A percentile compares a stretch with the other conserved stretches of the same genome.
Evolutionary conservation across 2,888 invertebrate genomes (phyloP).

Genomic region (Mellilla xanthometata): DNA sequence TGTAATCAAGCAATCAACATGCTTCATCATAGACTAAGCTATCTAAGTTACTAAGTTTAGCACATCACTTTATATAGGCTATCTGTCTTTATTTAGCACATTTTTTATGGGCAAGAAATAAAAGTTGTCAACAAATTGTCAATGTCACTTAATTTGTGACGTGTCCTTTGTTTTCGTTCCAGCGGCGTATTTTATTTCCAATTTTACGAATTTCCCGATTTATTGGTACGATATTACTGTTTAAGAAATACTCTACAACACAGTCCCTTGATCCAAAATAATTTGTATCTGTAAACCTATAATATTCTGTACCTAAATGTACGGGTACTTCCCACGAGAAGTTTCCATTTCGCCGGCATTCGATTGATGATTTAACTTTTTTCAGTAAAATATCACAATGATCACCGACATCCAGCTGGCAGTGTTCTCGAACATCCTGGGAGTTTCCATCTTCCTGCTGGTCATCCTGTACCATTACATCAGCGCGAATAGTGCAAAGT

Average conservation of each 20-base stretch:
- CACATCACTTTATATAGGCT: too few species aligned
- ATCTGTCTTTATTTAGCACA: too few species aligned
- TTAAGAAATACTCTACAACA: too few species aligned
- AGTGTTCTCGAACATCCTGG: slow-evolving; percentile 96
- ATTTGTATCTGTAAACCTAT: too few species aligned
- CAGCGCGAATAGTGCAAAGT: slow-evolving; percentile 90
- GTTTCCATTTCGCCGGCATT: not conserved
- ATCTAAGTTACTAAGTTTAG: too few species aligned
- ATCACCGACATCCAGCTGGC: slow-evolving; percentile 98
- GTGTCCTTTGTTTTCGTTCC: slow-evolving; percentile 13
- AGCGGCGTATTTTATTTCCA: not conserved
- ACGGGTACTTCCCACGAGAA: not conserved
- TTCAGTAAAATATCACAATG: slow-evolving; percentile 81
- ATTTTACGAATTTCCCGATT: not conserved
- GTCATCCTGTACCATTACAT: slow-evolving; percentile 98
- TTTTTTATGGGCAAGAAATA: too few species aligned
- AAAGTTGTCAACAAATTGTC: too few species aligned
- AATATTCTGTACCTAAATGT: too few species aligned
- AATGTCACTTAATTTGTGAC: slow-evolving; percentile 2
- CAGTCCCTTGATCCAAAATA: too few species aligned
- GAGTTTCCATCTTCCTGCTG: slow-evolving; percentile 94
- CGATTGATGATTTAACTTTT: not conserved
- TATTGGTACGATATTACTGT: not conserved
- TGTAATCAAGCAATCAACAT: too few species aligned
- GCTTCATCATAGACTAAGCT: too few species aligned